Evolutionary conservation across 2,797 vertebrate genomes (phyloP).

Genomic region (Rhinoraja longicauda): DNA sequence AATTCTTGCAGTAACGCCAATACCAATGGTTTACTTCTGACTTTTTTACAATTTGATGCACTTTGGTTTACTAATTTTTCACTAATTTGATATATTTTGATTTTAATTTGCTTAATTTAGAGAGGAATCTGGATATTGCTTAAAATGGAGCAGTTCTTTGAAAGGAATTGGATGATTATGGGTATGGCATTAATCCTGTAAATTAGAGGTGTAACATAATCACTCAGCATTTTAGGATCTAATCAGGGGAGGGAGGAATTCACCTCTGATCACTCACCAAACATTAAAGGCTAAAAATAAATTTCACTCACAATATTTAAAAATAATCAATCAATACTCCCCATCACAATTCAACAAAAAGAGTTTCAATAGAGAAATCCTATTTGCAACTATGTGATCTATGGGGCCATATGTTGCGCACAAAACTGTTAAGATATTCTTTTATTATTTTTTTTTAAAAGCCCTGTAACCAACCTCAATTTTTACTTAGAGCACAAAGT

Average conservation of each 20-base stretch:
- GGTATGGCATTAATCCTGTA: not conserved
- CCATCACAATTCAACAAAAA: not conserved
- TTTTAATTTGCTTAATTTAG: too few relatives aligned
- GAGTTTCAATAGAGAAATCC: not conserved
- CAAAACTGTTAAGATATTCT: not conserved
- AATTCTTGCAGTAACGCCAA: not conserved
- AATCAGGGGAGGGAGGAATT: too few relatives aligned
- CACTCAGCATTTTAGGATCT: too few relatives aligned
- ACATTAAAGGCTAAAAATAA: too few relatives aligned
- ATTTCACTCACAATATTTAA: too few relatives aligned
- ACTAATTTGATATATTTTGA: not conserved
- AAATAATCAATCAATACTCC: not conserved
- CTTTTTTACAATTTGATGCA: too few relatives aligned
- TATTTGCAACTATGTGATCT: not conserved
- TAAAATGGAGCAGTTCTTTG: not conserved
- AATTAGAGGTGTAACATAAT: too few relatives aligned
- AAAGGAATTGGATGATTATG: not conserved
- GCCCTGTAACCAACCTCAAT: not conserved
- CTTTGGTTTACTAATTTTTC: too few relatives aligned
- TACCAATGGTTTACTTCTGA: not conserved
- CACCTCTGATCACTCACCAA: too few relatives aligned
- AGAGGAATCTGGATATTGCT: not conserved
- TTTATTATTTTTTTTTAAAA: not conserved
- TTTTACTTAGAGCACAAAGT: too few relatives aligned
- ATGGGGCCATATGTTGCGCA: not conserved